phyloP scores from a whole-genome alignment of 2,113 vertebrate genomes.

The Crocuta crocuta region DNA sequence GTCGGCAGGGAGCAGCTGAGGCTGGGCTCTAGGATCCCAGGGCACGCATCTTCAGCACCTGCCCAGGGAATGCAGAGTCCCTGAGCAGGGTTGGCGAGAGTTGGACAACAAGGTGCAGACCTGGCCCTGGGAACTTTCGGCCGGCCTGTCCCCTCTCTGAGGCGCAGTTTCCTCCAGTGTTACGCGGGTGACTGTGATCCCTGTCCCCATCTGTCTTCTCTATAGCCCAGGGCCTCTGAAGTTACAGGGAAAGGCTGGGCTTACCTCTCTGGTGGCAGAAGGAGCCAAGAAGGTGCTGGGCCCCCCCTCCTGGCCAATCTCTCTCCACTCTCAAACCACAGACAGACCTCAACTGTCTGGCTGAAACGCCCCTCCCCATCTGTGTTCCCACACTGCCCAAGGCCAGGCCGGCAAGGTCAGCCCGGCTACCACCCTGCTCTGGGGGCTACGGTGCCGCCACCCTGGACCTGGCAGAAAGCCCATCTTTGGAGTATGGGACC shows the following conservation, averaged over 20 bases:
- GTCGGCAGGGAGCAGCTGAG: not conserved
- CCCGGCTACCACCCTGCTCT: not conserved
- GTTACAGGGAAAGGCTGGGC: not conserved
- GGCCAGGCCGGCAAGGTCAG: not conserved
- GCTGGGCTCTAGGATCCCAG: not conserved
- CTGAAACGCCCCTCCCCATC: slow-evolving; percentile 29
- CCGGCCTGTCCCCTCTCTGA: not conserved
- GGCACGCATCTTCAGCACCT: not conserved
- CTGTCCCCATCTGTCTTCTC: not conserved
- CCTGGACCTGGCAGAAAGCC: not conserved
- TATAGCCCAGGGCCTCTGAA: not conserved
- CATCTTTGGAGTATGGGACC: not conserved
- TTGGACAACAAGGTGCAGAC: too few species aligned
- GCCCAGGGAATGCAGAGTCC: not conserved
- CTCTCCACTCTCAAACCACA: not conserved
- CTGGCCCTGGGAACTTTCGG: not conserved
- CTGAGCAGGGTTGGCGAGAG: not conserved
- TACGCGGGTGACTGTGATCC: not conserved
- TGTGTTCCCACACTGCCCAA: not conserved
- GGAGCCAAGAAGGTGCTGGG: not conserved
- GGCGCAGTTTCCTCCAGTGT: not conserved
- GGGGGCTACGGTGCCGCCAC: not conserved
- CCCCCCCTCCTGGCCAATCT: not conserved
- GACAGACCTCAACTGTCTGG: not conserved
- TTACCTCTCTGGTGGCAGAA: not conserved